These are phyloP conservation scores for Hyperopisus bebe DNA, from an alignment of 2,113 vertebrate genomes.

Conservation along the genomic window DNA sequence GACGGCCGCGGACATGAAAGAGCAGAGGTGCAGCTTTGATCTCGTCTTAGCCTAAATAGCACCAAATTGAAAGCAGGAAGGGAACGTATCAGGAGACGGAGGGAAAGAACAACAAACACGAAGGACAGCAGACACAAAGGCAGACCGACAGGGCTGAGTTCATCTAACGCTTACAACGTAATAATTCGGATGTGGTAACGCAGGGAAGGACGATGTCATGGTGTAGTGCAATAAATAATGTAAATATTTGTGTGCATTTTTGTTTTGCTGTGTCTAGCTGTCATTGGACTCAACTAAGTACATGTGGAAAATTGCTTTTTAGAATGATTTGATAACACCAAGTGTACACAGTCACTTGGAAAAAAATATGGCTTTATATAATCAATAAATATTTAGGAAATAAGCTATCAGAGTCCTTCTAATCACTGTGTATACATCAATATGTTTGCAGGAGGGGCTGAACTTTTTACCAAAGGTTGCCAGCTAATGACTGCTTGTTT, in stretches of 20 bases:
- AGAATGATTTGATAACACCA: conserved; percentile 32
- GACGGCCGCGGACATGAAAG: conserved; percentile 2
- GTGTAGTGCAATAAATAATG: conserved; percentile 53
- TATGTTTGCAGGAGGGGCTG: conserved; percentile 44
- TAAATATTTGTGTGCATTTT: conserved; percentile 63
- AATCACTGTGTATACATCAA: conserved; percentile 34
- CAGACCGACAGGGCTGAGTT: neutral
- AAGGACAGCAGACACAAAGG: neutral
- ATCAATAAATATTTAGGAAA: conserved; percentile 55
- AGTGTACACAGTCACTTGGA: conserved; percentile 43
- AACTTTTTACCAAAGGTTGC: conserved; percentile 42
- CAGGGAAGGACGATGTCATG: conserved; percentile 39
- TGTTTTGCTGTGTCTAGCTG: conserved; percentile 52
- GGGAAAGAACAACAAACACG: neutral
- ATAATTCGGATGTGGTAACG: neutral
- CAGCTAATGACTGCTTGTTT: conserved; percentile 41
- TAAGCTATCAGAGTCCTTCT: conserved; percentile 45
- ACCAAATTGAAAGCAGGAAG: conserved; percentile 20
- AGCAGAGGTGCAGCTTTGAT: conserved; percentile 16
- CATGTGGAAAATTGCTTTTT: conserved; percentile 38
- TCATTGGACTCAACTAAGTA: conserved; percentile 47
- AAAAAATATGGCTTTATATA: conserved; percentile 53
- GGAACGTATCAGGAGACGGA: neutral
- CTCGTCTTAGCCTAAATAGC: neutral
- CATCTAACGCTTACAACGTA: neutral